Conservation (phyloP, 2,113 vertebrate species). For the Tachysurus vachellii region DNA sequence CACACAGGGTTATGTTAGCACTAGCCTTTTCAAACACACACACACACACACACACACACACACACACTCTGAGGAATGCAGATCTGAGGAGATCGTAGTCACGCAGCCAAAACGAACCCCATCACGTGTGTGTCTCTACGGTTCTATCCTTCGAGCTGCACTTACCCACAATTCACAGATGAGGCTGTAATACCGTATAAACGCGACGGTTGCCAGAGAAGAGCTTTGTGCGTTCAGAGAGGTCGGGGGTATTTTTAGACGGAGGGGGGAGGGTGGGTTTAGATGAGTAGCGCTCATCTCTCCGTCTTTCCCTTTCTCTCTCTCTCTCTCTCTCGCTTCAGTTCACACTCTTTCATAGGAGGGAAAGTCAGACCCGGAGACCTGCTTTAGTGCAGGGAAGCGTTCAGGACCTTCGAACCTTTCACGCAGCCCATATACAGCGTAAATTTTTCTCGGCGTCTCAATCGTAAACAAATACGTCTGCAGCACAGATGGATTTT, state of each 20-base stretch:
- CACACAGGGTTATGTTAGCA: constrained; percentile 33
- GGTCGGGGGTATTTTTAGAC: constrained; percentile 48
- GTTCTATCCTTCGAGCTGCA: no score
- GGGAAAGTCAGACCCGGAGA: neutral
- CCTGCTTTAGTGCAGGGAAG: no score
- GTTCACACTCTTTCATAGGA: neutral
- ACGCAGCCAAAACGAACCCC: neutral
- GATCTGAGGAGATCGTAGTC: neutral
- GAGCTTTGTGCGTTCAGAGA: neutral
- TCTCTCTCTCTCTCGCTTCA: neutral
- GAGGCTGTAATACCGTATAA: neutral
- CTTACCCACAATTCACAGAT: no score
- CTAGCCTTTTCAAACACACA: neutral
- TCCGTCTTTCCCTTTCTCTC: neutral
- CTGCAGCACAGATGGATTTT: neutral
- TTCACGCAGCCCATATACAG: no score
- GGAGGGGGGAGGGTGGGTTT: constrained; percentile 23
- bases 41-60: neutral
- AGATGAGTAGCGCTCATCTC: neutral
- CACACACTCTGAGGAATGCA: neutral
- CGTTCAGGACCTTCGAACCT: no score
- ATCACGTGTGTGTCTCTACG: neutral
- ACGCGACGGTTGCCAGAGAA: neutral
- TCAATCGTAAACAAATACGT: neutral
- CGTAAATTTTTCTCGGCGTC: neutral